Base-by-base conservation (phyloP, 1,140 invertebrate genomes). In the Chrysomallon squamiferum region DNA sequence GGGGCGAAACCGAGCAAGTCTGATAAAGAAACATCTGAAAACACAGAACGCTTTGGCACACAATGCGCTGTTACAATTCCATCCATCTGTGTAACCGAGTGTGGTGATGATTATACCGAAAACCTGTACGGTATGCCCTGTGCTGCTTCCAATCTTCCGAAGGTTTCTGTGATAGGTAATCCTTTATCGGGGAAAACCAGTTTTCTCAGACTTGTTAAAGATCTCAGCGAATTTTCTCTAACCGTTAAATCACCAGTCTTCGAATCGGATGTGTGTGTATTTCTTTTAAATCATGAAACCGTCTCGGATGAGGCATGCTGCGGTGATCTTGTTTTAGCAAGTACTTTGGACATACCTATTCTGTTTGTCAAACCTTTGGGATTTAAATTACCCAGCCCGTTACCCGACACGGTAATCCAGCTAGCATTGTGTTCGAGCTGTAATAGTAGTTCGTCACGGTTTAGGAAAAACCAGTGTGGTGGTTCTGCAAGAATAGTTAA, bases 311-410 rank as follows among this genome's bases (percentile, higher is more conserved):
- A 49, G 2, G 29, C 35, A 6, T 62, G 66, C 20, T 59, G 35
- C 29, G 9, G 52, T n/a, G 41, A 57, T 25, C 56, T 68, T 20
- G 54, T 32, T 43, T 41, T 38, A 9, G 60, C 60, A 13, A 62
- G 66, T 54, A 41, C 66, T n/a, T 13, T 68, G 49, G 52, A 68
- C 54, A 43, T 68, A 33, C 66, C 66, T 20, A 62, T 43, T 32
- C 43, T 68, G n/a, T 68, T 68, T 45, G 50, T 68, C 25, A 62
- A 62, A 45, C 45, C 59, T 5, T 49, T 38, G 20, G 35, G 54
- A 38, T 68, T 57, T 32, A 38, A 22, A 22, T 29, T 68, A 32
- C 60, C 66, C 6, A 59, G 49, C 5, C 66, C 66, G 4, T 33
- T 68, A 32, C 66, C 66, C 0, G 66, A 68, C 6, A 22, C 30